Percentiles rank a stretch among this genome's conserved stretches.
Conservation (phyloP, 2,113 vertebrate species). For the Pelusios castaneus region DNA sequence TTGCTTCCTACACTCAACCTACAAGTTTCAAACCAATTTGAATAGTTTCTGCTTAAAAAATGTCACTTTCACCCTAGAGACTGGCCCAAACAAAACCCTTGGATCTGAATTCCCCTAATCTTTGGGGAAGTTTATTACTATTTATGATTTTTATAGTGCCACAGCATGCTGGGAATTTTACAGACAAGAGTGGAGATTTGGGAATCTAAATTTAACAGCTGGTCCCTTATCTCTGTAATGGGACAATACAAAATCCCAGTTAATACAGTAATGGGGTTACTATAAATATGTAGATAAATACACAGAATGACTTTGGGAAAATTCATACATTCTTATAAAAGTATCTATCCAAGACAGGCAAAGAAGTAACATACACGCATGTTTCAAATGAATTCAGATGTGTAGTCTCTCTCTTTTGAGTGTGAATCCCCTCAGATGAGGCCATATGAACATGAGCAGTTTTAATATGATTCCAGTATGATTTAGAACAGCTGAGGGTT, state of each 20-base stretch:
- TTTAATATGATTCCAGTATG: neutral
- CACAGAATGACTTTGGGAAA: neutral
- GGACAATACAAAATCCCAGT: neutral
- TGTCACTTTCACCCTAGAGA: constrained; percentile 40
- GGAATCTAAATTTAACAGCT: neutral
- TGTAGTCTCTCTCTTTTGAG: neutral
- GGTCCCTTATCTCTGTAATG: neutral
- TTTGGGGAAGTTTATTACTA: neutral
- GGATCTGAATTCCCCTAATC: neutral
- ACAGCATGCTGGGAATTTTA: neutral
- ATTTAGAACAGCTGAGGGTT: fast-evolving
- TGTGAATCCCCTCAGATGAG: neutral
- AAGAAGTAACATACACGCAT: constrained; percentile 23
- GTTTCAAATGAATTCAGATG: constrained; percentile 44
- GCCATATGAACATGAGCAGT: neutral
- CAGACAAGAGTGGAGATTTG: neutral
- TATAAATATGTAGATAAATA: neutral
- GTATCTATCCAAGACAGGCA: neutral
- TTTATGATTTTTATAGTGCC: neutral
- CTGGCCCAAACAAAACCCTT: neutral
- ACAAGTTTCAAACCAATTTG: constrained; percentile 54
- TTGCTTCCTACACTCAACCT: constrained; percentile 53
- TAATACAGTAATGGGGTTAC: neutral
- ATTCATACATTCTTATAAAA: neutral
- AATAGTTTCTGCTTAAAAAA: constrained; percentile 53